Evolutionary conservation across 2,888 invertebrate genomes (phyloP), one percentile per base, ranked within the genome.

Genomic region (Nycteola revayana): DNA sequence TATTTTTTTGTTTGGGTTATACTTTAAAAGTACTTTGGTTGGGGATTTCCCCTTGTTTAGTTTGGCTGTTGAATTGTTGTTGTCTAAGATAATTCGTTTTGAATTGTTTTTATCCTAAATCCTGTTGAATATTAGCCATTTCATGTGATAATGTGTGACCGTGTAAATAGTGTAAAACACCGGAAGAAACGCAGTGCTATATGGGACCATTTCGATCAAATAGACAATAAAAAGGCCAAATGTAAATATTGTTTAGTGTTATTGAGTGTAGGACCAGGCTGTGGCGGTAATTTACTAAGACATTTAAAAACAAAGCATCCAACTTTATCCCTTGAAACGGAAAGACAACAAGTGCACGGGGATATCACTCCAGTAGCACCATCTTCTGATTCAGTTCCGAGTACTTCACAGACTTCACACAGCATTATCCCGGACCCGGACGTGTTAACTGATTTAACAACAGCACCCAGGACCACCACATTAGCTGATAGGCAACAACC

Each of bases 131-230:
- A n/a, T n/a, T n/a, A n/a, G n/a, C n/a, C n/a, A n/a, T n/a, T n/a
- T n/a, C n/a, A n/a, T n/a, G n/a, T n/a, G n/a, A 14, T 5, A 14
- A 14, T 14, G 14, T 3, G 14, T 14, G 14, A 14, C 5, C 14
- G 14, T 3, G 14, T 14, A 5, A 2, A 14, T n/a, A n/a, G n/a
- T n/a, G n/a, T n/a, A n/a, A n/a, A n/a, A n/a, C n/a, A n/a, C n/a
- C n/a, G 14, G 7, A 21, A 22, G 7, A 29, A 42, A 28, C 25
- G 36, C 24, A 42, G 42, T 37, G 21, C 42, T 1, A 20, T 34
- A 7, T 42, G 42, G 42, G 25, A 30, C 18, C 36, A 36, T 25
- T 42, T 42, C 17, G 3, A 1, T 6, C 27, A 42, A 28, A 20
- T 25, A 1, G 42, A 37, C 2, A 18, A 25, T 10, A 36, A 42